A percentile compares a stretch with the other conserved stretches of the same genome.
phyloP scores from a whole-genome alignment of 2,113 vertebrate genomes.

The Gracilinanus agilis region DNA sequence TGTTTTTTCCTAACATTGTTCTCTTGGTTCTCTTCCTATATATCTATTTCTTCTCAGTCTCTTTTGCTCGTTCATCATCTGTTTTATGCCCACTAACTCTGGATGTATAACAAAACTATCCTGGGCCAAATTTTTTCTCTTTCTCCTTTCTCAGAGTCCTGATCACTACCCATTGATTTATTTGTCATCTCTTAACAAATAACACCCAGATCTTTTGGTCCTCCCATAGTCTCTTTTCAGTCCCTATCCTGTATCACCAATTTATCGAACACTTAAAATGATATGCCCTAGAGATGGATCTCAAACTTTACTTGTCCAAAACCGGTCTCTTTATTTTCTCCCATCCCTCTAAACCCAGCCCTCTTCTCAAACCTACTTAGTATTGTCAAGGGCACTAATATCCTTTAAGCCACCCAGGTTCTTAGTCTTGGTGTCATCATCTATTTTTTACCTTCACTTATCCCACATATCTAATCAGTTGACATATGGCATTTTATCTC shows the following conservation, averaged over 20 bases:
- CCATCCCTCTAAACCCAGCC: no score
- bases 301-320: neutral
- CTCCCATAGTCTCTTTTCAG: neutral
- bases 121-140: no score
- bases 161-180: neutral
- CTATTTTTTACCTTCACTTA: neutral
- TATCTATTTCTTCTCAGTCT: neutral
- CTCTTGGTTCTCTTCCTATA: neutral
- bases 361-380: no score
- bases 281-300: neutral
- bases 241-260: neutral
- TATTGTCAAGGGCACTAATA: neutral
- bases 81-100: no score
- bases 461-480: neutral
- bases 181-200: neutral
- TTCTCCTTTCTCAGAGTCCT: neutral
- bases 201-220: neutral
- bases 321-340: neutral
- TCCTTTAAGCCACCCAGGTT: neutral
- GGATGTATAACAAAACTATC: no score
- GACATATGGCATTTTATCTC: neutral
- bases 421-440: neutral
- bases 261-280: neutral
- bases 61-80: no score
- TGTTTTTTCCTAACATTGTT: no score